These are phyloP conservation scores for Centruroides sculpturatus DNA, from an alignment of 1,140 invertebrate genomes.

Conservation along the genomic window DNA sequence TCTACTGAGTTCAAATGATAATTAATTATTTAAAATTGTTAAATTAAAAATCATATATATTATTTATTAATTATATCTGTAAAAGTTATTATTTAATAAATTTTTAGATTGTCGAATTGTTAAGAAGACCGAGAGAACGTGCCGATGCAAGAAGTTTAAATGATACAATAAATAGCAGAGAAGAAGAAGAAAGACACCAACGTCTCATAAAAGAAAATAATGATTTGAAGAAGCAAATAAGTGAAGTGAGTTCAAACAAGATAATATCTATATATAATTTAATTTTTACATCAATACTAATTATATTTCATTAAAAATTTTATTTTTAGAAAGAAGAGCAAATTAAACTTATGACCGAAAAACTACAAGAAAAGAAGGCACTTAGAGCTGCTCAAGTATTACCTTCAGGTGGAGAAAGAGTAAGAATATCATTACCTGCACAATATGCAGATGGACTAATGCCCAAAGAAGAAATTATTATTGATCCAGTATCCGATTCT, in stretches of 20 bases:
- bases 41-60: not conserved
- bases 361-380: constrained; percentile 7
- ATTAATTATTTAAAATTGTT: not conserved
- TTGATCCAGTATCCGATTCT: constrained; percentile 19
- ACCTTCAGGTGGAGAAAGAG: constrained; percentile 5
- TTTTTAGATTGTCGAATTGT: constrained; percentile 23
- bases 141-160: constrained; percentile 30
- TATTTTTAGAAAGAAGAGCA: constrained; percentile 18
- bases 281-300: not conserved
- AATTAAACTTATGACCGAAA: constrained; percentile 15
- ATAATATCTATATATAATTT: not conserved
- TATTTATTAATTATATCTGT: not conserved
- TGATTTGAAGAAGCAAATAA: constrained; percentile 84
- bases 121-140: constrained; percentile 25
- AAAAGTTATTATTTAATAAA: not conserved
- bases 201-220: constrained; percentile 91
- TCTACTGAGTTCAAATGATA: not conserved
- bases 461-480: constrained; percentile 11
- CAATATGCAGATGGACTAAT: constrained; percentile 12
- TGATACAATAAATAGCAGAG: constrained; percentile 74
- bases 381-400: constrained; percentile 3
- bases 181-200: constrained; percentile 87
- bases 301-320: not conserved
- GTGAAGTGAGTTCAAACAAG: constrained; percentile 45
- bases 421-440: constrained; percentile 6